Evolutionary conservation across 2,888 invertebrate genomes (phyloP), one percentile per base, ranked within the genome.

Genomic region (Lasioglossum figueresi): DNA sequence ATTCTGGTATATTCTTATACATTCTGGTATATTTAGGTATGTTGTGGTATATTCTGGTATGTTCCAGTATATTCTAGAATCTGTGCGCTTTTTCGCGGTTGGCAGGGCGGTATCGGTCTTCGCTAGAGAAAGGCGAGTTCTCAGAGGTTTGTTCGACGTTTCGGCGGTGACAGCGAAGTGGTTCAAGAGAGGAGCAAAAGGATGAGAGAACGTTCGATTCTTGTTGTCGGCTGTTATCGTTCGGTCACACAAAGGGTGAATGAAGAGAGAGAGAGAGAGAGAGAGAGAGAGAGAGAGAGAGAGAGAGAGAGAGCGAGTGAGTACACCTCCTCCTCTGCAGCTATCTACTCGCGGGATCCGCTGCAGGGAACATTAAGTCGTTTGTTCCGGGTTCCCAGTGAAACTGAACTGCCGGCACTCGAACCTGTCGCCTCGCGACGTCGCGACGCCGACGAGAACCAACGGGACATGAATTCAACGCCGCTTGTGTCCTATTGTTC

Each of bases 371-470:
- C 68, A 66, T 68, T 37, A 68, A 68, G 68, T 68, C 68, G 40
- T 37, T 40, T 37, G 68, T 68, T 68, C 68, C 37, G 23, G 37
- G 10, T 1, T 40, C 4, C 68, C 34, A 4, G 37, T 68, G 66
- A 66, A 66, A 66, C 34, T 37, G 34, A 66, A 66, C 66, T 31
- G 34, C 10, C 31, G 37, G 68, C 37, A 40, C 34, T 52, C 74
- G 74, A 31, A 76, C 43, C 45, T 66, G 66, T 76, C 76, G 37
- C 59, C 27, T 23, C 63, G 59, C 43, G 16, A 63, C 59, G 59
- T 52, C 52, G 23, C 52, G 27, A 16, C 27, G 14, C 27, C 59
- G 16, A 31, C 59, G 59, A 27, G 59, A 27, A 23, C n/a, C 56
- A n/a, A n/a, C 56, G 56, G 12, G 56, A 63, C 59, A 63, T 2